Conservation (phyloP, 2,888 invertebrate species). For the Xestia ashworthii region DNA sequence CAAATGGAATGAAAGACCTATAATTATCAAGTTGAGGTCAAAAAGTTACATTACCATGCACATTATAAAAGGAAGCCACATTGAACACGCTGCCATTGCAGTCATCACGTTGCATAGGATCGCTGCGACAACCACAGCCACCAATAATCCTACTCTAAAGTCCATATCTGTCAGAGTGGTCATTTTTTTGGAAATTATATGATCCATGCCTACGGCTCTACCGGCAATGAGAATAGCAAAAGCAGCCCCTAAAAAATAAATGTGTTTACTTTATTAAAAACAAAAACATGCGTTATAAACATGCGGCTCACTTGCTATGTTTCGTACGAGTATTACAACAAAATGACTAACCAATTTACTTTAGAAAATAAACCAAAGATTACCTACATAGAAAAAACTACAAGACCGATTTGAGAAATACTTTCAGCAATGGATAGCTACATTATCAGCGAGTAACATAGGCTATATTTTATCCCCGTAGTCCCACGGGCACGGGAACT, state of each 20-base stretch:
- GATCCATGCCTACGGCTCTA: neutral
- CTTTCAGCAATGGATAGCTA: no score
- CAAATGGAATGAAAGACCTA: neutral
- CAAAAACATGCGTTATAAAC: no score
- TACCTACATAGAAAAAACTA: no score
- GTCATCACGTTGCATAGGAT: neutral
- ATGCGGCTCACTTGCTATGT: no score
- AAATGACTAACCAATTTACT: no score
- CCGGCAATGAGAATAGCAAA: neutral
- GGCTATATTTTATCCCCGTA: no score
- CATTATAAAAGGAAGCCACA: neutral
- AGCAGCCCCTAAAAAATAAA: neutral
- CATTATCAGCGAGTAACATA: no score
- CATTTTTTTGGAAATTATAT: accelerated
- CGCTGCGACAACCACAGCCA: neutral
- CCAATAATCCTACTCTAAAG: neutral
- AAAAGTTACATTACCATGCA: neutral
- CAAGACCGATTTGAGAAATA: no score
- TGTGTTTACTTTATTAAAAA: no score
- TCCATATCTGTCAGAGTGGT: neutral
- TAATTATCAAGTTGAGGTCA: neutral
- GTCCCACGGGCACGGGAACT: no score
- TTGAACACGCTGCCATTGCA: neutral
- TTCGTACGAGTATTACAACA: no score
- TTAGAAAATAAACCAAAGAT: no score